Evolutionary conservation across 2,113 vertebrate species (phyloP).

Genomic region (Myiagra hebetior): DNA sequence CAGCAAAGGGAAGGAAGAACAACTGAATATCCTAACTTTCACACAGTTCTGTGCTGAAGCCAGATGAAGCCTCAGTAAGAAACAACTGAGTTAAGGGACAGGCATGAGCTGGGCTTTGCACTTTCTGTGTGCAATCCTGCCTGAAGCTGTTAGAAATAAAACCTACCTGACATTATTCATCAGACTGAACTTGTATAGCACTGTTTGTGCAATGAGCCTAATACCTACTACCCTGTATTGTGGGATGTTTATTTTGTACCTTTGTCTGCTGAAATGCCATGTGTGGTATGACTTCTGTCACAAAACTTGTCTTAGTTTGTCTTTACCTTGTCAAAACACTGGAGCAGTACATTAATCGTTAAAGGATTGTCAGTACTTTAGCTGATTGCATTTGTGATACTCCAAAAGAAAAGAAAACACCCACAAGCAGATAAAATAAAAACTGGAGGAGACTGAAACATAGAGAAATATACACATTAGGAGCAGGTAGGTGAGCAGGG

Average conservation of each 20-base stretch:
- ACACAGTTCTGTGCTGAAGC: not conserved
- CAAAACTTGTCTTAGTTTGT: constrained; percentile 57
- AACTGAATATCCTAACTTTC: not conserved
- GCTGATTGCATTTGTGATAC: constrained; percentile 55
- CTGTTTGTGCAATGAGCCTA: not conserved
- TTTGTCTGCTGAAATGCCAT: constrained; percentile 47
- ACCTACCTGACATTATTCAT: not conserved
- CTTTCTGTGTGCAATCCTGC: not conserved
- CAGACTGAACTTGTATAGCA: not conserved
- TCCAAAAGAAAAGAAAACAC: constrained; percentile 58
- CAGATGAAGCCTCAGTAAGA: not conserved
- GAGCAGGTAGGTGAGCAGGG: not conserved
- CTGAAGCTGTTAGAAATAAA: not conserved
- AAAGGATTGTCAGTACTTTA: constrained; percentile 37
- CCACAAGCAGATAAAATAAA: constrained; percentile 56
- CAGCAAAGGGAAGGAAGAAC: not conserved
- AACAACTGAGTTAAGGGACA: not conserved
- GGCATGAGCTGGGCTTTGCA: not conserved
- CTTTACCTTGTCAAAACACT: constrained; percentile 59
- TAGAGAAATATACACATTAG: not conserved
- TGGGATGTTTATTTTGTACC: not conserved
- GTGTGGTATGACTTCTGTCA: constrained; percentile 61
- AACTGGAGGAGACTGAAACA: constrained; percentile 36
- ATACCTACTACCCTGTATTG: not conserved
- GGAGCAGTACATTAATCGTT: not conserved